Base-by-base conservation (phyloP, 2,888 invertebrate genomes). In the Epicampocera succincta region DNA sequence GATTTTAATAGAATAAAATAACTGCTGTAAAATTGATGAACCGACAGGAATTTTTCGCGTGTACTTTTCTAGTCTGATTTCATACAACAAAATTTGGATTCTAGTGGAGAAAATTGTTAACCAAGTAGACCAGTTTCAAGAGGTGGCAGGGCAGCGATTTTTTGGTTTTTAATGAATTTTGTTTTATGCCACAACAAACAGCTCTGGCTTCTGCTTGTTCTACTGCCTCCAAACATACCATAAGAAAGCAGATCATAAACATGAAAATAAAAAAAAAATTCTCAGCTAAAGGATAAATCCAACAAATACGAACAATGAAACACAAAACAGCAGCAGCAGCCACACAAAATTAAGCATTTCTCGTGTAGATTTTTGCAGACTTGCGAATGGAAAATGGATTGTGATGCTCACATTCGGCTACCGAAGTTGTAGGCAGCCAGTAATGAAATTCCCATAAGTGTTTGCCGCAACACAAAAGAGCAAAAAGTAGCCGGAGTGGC, bases 361-460 rank as follows among this genome's bases (percentile, higher is more conserved):
- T 13, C 13, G 13, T 40, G 6, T 19, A 0, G 3, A 33, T 17
- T 63, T 73, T 52, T 44, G 42, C 13, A 68, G 38, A 46, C 19
- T 48, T 2, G 15, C 13, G 33, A 21, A 33, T 13, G 11, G n/a
- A 29, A 73, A 74, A 65, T 38, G 46, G 5, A 44, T 46, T 75
- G 50, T 52, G 15, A 46, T 38, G 52, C 21, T 25, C 52, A 40
- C 73, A 13, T 42, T 13, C 21, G 42, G 8, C 8, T n/a, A 40
- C 9, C 9, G 19, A 2, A 33, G 5, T 3, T 21, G 1, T 11
- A 4, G 4, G 40, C 13, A 19, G 33, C 12, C 25, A 58, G 54
- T 72, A 72, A 75, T 72, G 61, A 56, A 80, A 80, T 80, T 80
- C 80, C 72, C 80, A 56, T 48, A 80, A 80, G 75, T 72, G 61